These are phyloP conservation scores for Calyptomena viridis DNA, from an alignment of 2,113 vertebrate species.

Conservation along the genomic window DNA sequence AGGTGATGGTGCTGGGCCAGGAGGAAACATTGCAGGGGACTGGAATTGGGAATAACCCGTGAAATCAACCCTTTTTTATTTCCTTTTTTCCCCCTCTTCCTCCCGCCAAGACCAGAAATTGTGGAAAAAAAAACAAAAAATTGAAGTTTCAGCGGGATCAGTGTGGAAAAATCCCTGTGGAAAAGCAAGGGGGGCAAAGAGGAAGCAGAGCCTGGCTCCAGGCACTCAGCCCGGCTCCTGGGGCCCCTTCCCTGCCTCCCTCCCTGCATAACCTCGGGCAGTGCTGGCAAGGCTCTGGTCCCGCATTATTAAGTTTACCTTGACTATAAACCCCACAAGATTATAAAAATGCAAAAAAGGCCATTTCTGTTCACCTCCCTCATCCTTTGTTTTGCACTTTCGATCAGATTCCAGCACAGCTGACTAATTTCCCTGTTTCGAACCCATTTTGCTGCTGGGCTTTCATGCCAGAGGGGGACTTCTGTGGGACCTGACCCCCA, in stretches of 20 bases:
- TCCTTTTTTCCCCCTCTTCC: accelerated
- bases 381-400: background rate
- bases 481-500: background rate
- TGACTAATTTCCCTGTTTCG: background rate
- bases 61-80: background rate
- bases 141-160: accelerated
- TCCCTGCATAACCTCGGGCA: background rate
- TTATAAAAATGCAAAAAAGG: background rate
- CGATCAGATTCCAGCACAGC: background rate
- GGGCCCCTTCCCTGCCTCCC: background rate
- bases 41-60: accelerated
- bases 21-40: background rate
- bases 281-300: background rate
- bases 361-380: background rate
- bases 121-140: accelerated
- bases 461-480: background rate
- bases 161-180: background rate
- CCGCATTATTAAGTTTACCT: background rate
- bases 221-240: accelerated
- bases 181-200: background rate
- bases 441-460: background rate
- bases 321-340: background rate
- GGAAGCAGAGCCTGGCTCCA: background rate
- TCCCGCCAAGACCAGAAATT: background rate
- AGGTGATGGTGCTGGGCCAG: background rate